Conservation (phyloP, 2,888 invertebrate genomes). For the Torymus texanus region DNA sequence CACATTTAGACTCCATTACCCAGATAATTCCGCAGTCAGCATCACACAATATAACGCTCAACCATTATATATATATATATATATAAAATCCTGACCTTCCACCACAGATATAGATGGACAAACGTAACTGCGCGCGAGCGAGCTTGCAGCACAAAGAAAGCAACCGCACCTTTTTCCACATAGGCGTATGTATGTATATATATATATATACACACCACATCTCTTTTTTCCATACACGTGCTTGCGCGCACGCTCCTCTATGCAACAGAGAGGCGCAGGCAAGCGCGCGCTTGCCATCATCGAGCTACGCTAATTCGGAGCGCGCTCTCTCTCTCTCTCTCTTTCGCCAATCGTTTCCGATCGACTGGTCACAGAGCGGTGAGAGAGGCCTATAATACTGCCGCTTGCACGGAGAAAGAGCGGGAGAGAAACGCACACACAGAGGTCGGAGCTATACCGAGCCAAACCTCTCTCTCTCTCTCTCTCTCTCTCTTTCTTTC, state of each 20-base stretch:
- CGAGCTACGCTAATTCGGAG: constrained; percentile 30
- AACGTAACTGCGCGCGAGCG: no score
- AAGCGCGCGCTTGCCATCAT: neutral
- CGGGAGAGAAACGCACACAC: neutral
- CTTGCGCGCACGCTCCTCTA: no score
- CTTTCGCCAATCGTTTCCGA: constrained; percentile 62
- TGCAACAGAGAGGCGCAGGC: neutral
- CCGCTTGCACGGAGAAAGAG: neutral
- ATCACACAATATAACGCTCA: no score
- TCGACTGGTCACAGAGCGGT: constrained; percentile 61
- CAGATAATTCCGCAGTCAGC: no score
- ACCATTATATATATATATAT: neutral
- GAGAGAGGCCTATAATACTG: constrained; percentile 49
- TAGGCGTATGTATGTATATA: neutral
- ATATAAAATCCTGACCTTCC: neutral
- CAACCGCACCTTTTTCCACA: constrained; percentile 13
- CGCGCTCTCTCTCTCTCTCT: neutral
- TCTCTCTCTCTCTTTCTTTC: neutral
- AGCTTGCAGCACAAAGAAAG: neutral
- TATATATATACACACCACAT: no score
- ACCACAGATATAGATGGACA: no score
- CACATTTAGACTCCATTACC: no score
- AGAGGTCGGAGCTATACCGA: neutral
- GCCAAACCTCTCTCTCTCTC: neutral
- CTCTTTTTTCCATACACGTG: no score